Base-by-base conservation (phyloP, 1,140 invertebrate genomes). In the Lasioglossum baleicum region DNA sequence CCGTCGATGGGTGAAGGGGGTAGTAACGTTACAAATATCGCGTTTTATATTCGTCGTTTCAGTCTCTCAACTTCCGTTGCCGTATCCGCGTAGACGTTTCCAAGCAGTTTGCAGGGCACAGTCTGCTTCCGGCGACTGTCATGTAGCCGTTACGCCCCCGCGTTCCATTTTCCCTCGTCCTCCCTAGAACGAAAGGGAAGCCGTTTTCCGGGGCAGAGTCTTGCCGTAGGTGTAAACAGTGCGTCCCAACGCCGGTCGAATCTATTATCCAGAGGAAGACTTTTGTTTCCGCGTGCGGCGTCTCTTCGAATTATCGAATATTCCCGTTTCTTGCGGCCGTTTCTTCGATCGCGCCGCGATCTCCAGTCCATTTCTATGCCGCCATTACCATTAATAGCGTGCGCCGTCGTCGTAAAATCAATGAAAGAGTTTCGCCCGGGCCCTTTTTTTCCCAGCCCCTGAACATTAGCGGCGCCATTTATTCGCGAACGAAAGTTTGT, bases 331-430 rank as follows among this genome's bases (percentile, higher is more conserved):
- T 10, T n/a, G 15, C 35, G 20, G 4, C 58, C 67, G 35, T 73
- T 72, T 64, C 64, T 73, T 72, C 68, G 42, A 48, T 31, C 26
- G 7, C 53, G 13, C 20, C 26, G 60, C 31, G 58, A 80, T 72
- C 56, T 68, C 51, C 15, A 68, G 70, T 76, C 61, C 73, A 79
- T 80, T 75, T 75, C 61, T 31, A 63, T 68, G 64, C 69, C 51
- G n/a, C 73, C 81, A 74, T 84, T 82, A 78, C 56, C 70, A 75
- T 82, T 84, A 85, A 85, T 67, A 61, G 70, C 22, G 65, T 61
- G 53, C 61, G 69, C 44, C 42, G 60, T 17, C 65, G 79, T 44
- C 70, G 71, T 60, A n/a, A 53, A 61, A 68, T 85, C 78, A 75
- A 85, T 78, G 79, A 81, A 77, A 42, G 35, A 70, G 31, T 56